Evolutionary conservation across 2,113 vertebrate species (phyloP).

Genomic region (Polypterus bichir): DNA sequence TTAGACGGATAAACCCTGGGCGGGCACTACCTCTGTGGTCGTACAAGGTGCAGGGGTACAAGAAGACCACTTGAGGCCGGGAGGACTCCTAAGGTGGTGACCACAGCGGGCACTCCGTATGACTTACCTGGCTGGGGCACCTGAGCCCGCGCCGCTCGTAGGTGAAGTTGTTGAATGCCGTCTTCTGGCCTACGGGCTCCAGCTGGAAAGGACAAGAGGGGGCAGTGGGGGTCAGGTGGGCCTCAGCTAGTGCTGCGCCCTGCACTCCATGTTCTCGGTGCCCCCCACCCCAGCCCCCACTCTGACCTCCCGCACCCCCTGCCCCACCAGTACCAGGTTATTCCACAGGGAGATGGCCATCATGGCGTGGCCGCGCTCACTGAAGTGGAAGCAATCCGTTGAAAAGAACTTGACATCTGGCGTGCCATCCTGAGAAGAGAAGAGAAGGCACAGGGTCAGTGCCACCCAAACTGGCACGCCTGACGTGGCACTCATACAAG

Average conservation of each 20-base stretch:
- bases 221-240: neutral
- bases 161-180: slow-evolving; percentile 70
- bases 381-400: slow-evolving; percentile 80
- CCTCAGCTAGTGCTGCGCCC: neutral
- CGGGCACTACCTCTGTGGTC: neutral
- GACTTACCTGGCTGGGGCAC: slow-evolving; percentile 67
- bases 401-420: slow-evolving; percentile 73
- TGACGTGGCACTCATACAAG: too few relatives aligned
- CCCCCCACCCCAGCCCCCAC: neutral
- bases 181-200: slow-evolving; percentile 72
- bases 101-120: neutral
- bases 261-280: too few relatives aligned
- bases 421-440: slow-evolving; percentile 37
- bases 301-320: slow-evolving; percentile 18
- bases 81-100: neutral
- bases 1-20: neutral
- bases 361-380: slow-evolving; percentile 63
- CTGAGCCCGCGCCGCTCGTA: slow-evolving; percentile 55
- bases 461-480: neutral
- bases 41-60: neutral
- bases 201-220: slow-evolving; percentile 41
- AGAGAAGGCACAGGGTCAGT: neutral
- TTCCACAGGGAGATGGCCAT: slow-evolving; percentile 83
- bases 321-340: slow-evolving; percentile 65
- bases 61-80: neutral